phyloP scores from a whole-genome alignment of 2,797 vertebrate species.

The Adrianichthys oophorus region DNA sequence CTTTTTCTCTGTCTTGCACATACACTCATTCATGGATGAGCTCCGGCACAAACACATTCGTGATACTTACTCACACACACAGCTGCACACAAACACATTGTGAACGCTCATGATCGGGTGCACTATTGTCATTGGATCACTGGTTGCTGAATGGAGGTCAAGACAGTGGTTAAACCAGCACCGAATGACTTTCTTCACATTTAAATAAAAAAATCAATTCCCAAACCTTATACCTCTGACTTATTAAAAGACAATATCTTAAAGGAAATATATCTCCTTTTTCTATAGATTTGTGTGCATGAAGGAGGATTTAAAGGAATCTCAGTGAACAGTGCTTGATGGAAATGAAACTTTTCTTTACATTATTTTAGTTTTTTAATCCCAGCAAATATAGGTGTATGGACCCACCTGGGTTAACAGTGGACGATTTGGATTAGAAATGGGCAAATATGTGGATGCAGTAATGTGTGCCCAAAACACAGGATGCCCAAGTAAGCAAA shows the following conservation, averaged over 20 bases:
- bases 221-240: slow-evolving; percentile 48
- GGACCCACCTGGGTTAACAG: too few species aligned
- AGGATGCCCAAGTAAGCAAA: too few species aligned
- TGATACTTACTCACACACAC: slow-evolving; percentile 29
- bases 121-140: slow-evolving; percentile 48
- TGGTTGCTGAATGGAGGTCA: slow-evolving; percentile 57
- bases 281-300: slow-evolving; percentile 11
- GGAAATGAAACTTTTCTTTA: too few species aligned
- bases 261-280: slow-evolving; percentile 33
- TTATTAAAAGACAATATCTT: slow-evolving; percentile 41
- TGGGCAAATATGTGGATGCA: too few species aligned
- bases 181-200: slow-evolving; percentile 46
- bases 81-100: slow-evolving; percentile 25
- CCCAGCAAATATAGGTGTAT: too few species aligned
- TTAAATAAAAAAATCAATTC: slow-evolving; percentile 61
- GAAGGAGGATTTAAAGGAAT: too few species aligned
- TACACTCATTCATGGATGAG: slow-evolving; percentile 59
- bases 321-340: too few species aligned
- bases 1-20: slow-evolving; percentile 58
- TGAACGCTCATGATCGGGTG: slow-evolving; percentile 41
- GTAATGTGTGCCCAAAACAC: too few species aligned
- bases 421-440: too few species aligned
- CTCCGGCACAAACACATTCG: slow-evolving; percentile 54
- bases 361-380: too few species aligned
- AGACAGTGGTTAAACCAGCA: slow-evolving; percentile 55